Percentiles rank a stretch among this genome's conserved stretches.
Conservation (phyloP, 2,797 vertebrate genomes). For the Trichosurus vulpecula region DNA sequence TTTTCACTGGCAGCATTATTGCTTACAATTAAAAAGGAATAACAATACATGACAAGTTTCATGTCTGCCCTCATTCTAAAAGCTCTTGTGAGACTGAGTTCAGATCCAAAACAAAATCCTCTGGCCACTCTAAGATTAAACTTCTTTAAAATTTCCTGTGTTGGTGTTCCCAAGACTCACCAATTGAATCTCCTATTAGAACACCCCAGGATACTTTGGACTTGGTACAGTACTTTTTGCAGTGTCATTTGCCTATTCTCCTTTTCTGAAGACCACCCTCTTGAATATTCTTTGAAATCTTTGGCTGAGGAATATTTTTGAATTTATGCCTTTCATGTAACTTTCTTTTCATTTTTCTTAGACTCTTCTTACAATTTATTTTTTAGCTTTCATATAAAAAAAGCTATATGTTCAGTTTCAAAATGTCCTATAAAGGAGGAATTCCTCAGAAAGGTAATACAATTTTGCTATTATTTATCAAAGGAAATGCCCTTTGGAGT, state of each 20-base stretch:
- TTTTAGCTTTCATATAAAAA: constrained; percentile 49
- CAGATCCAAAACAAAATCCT: neutral
- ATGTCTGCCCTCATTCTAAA: neutral
- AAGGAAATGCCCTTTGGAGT: neutral
- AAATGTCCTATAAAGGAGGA: neutral
- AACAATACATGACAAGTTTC: neutral
- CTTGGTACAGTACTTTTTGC: neutral
- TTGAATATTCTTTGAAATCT: constrained; percentile 13
- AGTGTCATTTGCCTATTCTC: neutral
- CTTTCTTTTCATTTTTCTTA: neutral
- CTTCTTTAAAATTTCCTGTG: neutral
- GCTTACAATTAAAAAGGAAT: neutral
- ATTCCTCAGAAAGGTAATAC: neutral
- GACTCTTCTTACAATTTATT: constrained; percentile 23
- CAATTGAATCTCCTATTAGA: neutral
- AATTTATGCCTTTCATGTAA: neutral
- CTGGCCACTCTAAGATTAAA: neutral
- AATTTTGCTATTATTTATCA: neutral
- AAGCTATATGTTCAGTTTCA: neutral
- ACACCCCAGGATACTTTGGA: neutral
- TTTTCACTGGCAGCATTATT: neutral
- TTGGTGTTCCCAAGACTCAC: neutral
- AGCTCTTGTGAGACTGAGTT: neutral
- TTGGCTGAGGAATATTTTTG: neutral
- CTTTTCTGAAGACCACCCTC: neutral